phyloP scores from a whole-genome alignment of 2,888 invertebrate genomes.

The Meiosimyza decipiens region DNA sequence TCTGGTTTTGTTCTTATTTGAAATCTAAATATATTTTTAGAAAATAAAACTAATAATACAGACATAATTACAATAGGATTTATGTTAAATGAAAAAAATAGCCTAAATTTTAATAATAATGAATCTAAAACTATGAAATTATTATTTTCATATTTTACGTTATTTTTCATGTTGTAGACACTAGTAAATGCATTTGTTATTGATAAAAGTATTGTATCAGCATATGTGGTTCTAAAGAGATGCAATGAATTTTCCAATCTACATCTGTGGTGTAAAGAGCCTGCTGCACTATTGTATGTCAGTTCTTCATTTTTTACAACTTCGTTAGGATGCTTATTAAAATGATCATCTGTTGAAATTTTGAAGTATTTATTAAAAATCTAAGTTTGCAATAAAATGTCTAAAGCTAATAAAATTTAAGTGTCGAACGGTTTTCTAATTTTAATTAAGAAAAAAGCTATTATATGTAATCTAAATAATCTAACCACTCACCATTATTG shows the following conservation, averaged over 20 bases:
- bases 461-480: too few species aligned
- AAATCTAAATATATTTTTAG: conserved; percentile 24
- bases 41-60: conserved; percentile 20
- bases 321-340: conserved; percentile 90
- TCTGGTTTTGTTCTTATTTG: conserved; percentile 12
- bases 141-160: background rate
- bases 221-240: conserved; percentile 15
- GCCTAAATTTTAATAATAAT: conserved; percentile 15
- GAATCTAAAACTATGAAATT: conserved; percentile 19
- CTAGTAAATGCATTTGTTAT: background rate
- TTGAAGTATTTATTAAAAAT: conserved; percentile 38
- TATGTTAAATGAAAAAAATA: conserved; percentile 19
- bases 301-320: conserved; percentile 93
- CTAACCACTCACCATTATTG: conserved; percentile 44
- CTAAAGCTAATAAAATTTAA: too few species aligned
- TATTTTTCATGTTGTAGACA: conserved; percentile 14
- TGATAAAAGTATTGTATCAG: conserved; percentile 12
- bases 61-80: conserved; percentile 30
- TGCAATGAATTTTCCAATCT: conserved; percentile 4
- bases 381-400: conserved; percentile 7
- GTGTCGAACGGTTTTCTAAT: too few species aligned
- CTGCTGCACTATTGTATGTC: conserved; percentile 74
- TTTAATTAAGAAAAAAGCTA: too few species aligned
- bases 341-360: conserved; percentile 73
- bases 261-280: conserved; percentile 41